These are phyloP conservation scores for Melanostoma scalare DNA, from an alignment of 2,888 invertebrate species.

Conservation along the genomic window DNA sequence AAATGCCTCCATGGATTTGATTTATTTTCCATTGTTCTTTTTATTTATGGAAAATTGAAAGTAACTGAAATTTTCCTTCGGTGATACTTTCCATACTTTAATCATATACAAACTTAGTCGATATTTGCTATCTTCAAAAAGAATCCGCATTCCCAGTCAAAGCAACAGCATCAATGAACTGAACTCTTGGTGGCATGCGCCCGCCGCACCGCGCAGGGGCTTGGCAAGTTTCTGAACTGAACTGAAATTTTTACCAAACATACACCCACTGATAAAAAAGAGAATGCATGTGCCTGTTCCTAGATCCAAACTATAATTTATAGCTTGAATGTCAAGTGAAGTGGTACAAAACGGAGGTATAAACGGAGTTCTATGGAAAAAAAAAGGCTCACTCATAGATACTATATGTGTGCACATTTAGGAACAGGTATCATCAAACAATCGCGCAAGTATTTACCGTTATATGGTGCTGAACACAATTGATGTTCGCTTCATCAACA, in stretches of 20 bases:
- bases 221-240: conserved; percentile 36
- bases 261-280: conserved; percentile 39
- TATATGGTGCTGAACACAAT: conserved; percentile 36
- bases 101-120: not conserved
- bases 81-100: conserved; percentile 5
- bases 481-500: conserved; percentile 50
- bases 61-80: conserved; percentile 3
- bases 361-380: not conserved
- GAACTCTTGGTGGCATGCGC: conserved; percentile 2
- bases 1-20: not conserved
- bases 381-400: not conserved
- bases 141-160: conserved; percentile 4
- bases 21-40: not conserved
- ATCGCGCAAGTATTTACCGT: conserved; percentile 28
- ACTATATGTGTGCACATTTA: not conserved
- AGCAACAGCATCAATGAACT: not conserved
- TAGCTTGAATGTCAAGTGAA: conserved; percentile 59
- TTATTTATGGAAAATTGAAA: conserved; percentile 15
- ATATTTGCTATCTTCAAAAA: not conserved
- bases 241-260: conserved; percentile 17
- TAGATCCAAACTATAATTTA: conserved; percentile 57
- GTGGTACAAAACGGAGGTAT: conserved; percentile 29
- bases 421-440: conserved; percentile 38
- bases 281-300: conserved; percentile 12
- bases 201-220: not conserved